These are phyloP conservation scores for Onychomys arenicola DNA, from an alignment of 2,797 vertebrate species.

Conservation along the genomic window DNA sequence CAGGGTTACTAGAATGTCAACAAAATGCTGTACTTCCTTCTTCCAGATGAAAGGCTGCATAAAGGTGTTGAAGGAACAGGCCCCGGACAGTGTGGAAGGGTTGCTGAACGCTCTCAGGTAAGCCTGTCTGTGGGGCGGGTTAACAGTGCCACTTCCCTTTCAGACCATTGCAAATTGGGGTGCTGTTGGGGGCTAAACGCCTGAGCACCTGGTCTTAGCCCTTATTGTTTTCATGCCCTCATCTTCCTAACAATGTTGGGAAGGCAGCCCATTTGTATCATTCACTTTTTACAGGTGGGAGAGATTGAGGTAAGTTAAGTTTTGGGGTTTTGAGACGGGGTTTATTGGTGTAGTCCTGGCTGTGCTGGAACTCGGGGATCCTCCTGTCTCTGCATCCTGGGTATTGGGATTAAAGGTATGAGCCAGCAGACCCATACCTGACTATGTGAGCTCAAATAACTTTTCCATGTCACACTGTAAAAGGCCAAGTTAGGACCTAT, in stretches of 20 bases:
- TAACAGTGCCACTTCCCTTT: background rate
- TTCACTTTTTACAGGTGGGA: background rate
- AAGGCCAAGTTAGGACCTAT: background rate
- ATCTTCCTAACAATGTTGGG: background rate
- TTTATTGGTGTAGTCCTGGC: background rate
- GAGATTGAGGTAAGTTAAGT: background rate
- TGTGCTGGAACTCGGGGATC: background rate
- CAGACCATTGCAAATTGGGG: background rate
- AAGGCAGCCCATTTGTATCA: background rate
- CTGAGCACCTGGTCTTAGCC: background rate
- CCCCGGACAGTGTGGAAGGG: slow-evolving; percentile 97
- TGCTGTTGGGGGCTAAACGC: background rate
- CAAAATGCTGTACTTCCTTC: slow-evolving; percentile 65
- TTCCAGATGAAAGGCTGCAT: slow-evolving; percentile 94
- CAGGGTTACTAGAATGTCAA: background rate
- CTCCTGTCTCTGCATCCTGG: background rate
- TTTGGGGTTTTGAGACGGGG: background rate
- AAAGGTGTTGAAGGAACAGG: slow-evolving; percentile 98
- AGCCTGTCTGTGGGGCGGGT: slow-evolving; percentile 45
- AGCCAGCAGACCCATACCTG: no score
- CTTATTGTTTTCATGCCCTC: background rate
- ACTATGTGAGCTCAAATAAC: background rate
- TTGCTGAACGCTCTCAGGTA: slow-evolving; percentile 99
- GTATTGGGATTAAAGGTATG: background rate
- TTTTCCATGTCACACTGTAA: background rate